Conservation (phyloP, 2,113 vertebrate species). For the Hippocampus mohnikei region DNA sequence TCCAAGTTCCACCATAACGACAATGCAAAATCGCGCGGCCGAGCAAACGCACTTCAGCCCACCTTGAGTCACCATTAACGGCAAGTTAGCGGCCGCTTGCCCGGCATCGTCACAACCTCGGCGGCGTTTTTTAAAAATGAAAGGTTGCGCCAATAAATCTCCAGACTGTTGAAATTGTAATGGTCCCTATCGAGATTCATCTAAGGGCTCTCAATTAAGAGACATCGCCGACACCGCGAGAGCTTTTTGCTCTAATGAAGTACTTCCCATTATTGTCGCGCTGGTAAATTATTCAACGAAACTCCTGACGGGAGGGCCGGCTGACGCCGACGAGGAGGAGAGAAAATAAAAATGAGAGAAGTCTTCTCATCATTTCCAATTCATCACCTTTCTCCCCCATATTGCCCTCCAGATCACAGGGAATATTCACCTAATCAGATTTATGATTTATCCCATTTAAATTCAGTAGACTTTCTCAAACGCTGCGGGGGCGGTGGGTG, state of each 20-base stretch:
- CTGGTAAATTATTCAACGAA: constrained; percentile 68
- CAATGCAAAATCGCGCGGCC: background rate
- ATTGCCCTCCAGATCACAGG: constrained; percentile 68
- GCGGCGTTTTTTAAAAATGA: constrained; percentile 17
- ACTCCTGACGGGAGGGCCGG: constrained; percentile 37
- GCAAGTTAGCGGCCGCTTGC: constrained; percentile 22
- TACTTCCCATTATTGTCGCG: constrained; percentile 52
- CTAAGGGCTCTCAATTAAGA: constrained; percentile 56
- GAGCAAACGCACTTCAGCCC: constrained; percentile 6
- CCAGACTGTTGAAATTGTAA: constrained; percentile 34
- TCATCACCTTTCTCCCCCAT: constrained; percentile 60
- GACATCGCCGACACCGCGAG: constrained; percentile 44
- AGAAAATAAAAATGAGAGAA: constrained; percentile 52
- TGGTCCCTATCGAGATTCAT: constrained; percentile 39
- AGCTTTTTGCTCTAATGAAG: constrained; percentile 60
- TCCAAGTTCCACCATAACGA: background rate
- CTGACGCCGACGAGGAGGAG: constrained; percentile 5
- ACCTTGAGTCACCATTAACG: constrained; percentile 2
- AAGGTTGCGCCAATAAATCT: constrained; percentile 26
- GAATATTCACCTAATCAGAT: constrained; percentile 74
- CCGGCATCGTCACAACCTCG: constrained; percentile 15
- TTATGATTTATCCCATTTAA: constrained; percentile 77
- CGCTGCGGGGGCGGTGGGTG: constrained; percentile 51
- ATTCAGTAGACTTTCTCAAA: constrained; percentile 69
- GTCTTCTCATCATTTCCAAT: constrained; percentile 64